These are phyloP conservation scores for Lepidurus apus DNA, from an alignment of 1,140 invertebrate species.

Conservation along the genomic window DNA sequence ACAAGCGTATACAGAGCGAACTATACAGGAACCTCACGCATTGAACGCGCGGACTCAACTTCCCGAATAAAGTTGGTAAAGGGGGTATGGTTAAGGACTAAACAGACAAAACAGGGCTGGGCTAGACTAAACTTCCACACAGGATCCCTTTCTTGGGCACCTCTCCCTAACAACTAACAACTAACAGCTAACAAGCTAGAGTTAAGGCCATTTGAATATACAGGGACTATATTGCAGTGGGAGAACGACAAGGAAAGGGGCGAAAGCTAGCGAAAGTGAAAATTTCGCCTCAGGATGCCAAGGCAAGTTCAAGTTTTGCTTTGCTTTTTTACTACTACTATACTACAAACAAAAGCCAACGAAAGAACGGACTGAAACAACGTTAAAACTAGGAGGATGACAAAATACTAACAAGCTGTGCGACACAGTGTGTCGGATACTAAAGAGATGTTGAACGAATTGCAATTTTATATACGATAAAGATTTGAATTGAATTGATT, in stretches of 20 bases:
- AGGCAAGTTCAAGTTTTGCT: neutral
- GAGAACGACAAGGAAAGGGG: neutral
- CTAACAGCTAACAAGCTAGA: neutral
- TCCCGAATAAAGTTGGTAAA: conserved; percentile 19
- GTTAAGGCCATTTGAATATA: neutral
- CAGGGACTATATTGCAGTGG: neutral
- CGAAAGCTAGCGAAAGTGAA: conserved; percentile 5
- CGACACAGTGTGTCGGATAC: too few species aligned
- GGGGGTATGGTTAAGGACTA: neutral
- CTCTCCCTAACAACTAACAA: conserved; percentile 14
- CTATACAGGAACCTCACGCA: neutral
- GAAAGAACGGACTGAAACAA: neutral
- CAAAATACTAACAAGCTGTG: too few species aligned
- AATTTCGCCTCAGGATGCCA: neutral
- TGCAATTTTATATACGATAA: too few species aligned
- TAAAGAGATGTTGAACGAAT: too few species aligned
- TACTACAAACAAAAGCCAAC: neutral
- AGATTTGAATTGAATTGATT: too few species aligned
- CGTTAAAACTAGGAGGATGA: neutral
- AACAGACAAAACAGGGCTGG: neutral
- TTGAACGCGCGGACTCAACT: neutral
- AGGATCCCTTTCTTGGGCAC: conserved; percentile 11
- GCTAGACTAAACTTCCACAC: conserved; percentile 18
- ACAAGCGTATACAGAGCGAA: neutral
- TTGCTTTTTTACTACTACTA: neutral